A percentile compares a stretch with the other conserved stretches of the same genome.
phyloP scores from a whole-genome alignment of 2,113 vertebrate species.

The Vombatus ursinus region DNA sequence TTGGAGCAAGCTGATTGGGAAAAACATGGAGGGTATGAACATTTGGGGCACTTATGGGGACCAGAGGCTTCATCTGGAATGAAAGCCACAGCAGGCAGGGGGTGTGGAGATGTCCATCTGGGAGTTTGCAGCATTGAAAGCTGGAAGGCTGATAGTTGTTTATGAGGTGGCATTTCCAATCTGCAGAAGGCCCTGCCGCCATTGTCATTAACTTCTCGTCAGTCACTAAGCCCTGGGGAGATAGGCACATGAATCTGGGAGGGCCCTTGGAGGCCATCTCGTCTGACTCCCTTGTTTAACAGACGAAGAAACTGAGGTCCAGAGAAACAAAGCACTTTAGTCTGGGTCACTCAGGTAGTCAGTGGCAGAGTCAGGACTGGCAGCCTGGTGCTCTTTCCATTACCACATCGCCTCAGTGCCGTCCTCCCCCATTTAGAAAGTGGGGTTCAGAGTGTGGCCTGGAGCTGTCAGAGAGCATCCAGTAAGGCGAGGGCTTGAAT shows the following conservation, averaged over 20 bases:
- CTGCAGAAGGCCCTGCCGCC: not conserved
- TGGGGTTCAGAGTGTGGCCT: not conserved
- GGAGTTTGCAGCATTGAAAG: not conserved
- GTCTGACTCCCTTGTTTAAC: not conserved
- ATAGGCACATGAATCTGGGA: not conserved
- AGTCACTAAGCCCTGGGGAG: not conserved
- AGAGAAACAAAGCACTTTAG: not conserved
- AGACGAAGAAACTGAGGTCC: not conserved
- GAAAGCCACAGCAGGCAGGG: not conserved
- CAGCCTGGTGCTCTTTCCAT: too few species aligned
- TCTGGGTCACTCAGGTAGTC: too few species aligned
- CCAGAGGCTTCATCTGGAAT: not conserved
- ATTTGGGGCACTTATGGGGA: not conserved
- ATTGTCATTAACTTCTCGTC: not conserved
- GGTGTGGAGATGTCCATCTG: not conserved
- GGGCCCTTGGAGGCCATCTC: not conserved
- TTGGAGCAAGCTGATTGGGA: constrained; percentile 13
- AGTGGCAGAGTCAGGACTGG: too few species aligned
- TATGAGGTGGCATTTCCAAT: not conserved
- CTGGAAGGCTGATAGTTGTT: not conserved
- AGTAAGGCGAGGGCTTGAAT: not conserved
- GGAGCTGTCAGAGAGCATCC: not conserved
- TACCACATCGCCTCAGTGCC: too few species aligned
- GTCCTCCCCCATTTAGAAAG: not conserved
- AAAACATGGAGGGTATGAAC: not conserved